Evolutionary conservation across 2,113 vertebrate species (phyloP).

Genomic region (Misgurnus anguillicaudatus): DNA sequence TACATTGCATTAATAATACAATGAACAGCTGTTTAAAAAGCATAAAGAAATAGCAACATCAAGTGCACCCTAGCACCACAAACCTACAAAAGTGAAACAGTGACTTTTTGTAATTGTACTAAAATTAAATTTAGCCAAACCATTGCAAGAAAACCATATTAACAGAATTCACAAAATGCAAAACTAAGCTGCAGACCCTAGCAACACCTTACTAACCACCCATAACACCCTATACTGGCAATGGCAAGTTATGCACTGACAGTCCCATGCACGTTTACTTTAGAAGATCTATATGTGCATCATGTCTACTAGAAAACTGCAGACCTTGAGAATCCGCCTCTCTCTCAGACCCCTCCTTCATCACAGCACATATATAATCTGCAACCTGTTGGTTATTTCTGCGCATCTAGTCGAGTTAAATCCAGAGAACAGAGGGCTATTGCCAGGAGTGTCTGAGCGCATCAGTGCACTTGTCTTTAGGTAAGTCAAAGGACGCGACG

Average conservation of each 20-base stretch:
- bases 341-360: slow-evolving; percentile 32
- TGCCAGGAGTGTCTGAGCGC: slow-evolving; percentile 65
- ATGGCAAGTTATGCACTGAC: background rate
- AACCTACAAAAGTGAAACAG: too few relatives aligned
- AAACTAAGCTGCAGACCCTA: too few relatives aligned
- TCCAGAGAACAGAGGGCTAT: slow-evolving; percentile 59
- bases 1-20: too few relatives aligned
- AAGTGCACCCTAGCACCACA: too few relatives aligned
- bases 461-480: slow-evolving; percentile 53
- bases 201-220: background rate
- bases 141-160: too few relatives aligned
- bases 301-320: background rate
- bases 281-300: background rate
- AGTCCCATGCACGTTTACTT: too few relatives aligned
- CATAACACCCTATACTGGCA: background rate
- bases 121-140: too few relatives aligned
- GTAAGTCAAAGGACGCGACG: slow-evolving; percentile 61
- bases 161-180: too few relatives aligned
- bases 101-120: too few relatives aligned
- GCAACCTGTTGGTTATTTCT: slow-evolving; percentile 55
- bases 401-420: slow-evolving; percentile 50
- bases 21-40: too few relatives aligned
- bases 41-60: too few relatives aligned
- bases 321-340: slow-evolving; percentile 14
- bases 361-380: slow-evolving; percentile 56